Conservation (phyloP, 2,113 vertebrate genomes). For the Plectropomus leopardus region DNA sequence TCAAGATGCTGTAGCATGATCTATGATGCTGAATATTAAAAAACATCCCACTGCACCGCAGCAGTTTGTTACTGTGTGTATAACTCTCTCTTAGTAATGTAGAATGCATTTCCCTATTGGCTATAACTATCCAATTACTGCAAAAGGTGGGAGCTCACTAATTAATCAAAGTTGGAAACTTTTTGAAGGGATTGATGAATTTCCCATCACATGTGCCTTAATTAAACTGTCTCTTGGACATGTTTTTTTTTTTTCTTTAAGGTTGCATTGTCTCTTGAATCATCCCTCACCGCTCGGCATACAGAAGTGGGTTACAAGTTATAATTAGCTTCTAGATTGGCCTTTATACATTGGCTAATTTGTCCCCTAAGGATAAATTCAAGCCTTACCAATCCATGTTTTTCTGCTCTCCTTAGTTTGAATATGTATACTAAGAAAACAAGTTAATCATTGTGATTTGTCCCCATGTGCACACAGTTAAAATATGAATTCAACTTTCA, state of each 20-base stretch:
- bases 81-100: slow-evolving; percentile 23
- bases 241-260: slow-evolving; percentile 43
- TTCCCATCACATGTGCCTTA: slow-evolving; percentile 61
- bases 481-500: neutral
- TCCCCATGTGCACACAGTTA: neutral
- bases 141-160: slow-evolving; percentile 55
- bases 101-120: slow-evolving; percentile 53
- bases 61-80: slow-evolving; percentile 31
- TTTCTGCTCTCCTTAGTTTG: neutral
- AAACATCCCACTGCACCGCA: slow-evolving; percentile 6
- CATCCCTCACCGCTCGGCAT: neutral
- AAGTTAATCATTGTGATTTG: neutral
- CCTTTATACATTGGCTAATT: slow-evolving; percentile 49
- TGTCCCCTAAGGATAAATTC: slow-evolving; percentile 25
- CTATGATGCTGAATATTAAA: slow-evolving; percentile 4
- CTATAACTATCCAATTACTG: slow-evolving; percentile 72
- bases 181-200: slow-evolving; percentile 71
- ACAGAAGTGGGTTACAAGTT: slow-evolving; percentile 28
- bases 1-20: slow-evolving; percentile 19
- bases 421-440: neutral
- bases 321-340: slow-evolving; percentile 58
- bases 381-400: slow-evolving; percentile 3
- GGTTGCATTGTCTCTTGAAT: slow-evolving; percentile 46
- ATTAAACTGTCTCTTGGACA: slow-evolving; percentile 63
- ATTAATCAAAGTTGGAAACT: slow-evolving; percentile 75